These are phyloP conservation scores for Oligia fasciuncula DNA, from an alignment of 2,888 invertebrate species.

Conservation along the genomic window DNA sequence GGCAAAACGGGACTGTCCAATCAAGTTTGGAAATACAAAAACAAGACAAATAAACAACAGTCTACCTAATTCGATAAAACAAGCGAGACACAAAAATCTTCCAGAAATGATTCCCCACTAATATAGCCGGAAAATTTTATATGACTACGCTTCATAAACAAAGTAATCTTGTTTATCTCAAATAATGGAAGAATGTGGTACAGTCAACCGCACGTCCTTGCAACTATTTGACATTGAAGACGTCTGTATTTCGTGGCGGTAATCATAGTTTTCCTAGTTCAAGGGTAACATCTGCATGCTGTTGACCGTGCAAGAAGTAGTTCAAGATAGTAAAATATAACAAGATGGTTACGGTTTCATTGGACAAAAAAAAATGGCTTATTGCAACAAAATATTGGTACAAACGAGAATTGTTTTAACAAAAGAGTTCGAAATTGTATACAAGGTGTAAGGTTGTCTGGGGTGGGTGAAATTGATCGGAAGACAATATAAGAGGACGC, in stretches of 20 bases:
- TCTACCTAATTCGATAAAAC: not conserved
- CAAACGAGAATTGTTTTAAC: not conserved
- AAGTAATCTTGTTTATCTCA: constrained; percentile 38
- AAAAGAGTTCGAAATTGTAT: constrained; percentile 20
- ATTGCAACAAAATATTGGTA: constrained; percentile 16
- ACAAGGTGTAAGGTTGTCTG: not conserved
- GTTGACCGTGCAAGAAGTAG: constrained; percentile 10
- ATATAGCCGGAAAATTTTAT: constrained; percentile 32
- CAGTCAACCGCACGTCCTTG: not conserved
- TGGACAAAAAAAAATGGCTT: not conserved
- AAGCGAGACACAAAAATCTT: constrained; percentile 10
- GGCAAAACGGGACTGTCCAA: no score
- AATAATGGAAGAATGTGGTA: constrained; percentile 19
- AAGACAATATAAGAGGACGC: not conserved
- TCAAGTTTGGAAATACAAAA: not conserved
- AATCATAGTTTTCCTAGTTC: no score
- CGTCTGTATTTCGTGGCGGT: not conserved
- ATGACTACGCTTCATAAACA: constrained; percentile 7
- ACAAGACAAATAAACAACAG: not conserved
- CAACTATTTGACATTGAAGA: not conserved
- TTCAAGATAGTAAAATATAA: constrained; percentile 23
- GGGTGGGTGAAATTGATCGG: not conserved
- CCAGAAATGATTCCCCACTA: constrained; percentile 16
- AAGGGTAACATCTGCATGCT: not conserved
- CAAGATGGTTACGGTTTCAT: constrained; percentile 13